phyloP scores from a whole-genome alignment of 2,797 vertebrate species.

The Tarsius wallacei region DNA sequence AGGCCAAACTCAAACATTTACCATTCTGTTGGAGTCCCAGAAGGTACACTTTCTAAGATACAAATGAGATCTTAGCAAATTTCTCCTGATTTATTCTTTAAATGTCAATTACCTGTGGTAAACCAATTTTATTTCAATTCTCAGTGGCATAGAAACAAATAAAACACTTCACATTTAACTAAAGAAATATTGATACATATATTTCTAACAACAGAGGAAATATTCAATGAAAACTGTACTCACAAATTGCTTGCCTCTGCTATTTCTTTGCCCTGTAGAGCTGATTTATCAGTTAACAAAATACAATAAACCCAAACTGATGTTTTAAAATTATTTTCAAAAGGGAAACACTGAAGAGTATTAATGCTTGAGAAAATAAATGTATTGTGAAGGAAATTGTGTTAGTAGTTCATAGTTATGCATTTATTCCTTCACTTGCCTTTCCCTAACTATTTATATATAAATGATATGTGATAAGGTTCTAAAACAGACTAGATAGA shows the following conservation, averaged over 20 bases:
- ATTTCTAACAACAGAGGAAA: conserved; percentile 80
- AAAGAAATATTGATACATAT: conserved; percentile 61
- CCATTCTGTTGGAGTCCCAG: neutral
- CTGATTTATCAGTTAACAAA: conserved; percentile 89
- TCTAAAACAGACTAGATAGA: neutral
- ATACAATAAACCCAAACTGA: conserved; percentile 87
- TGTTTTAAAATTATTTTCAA: conserved; percentile 88
- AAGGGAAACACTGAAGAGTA: conserved; percentile 87
- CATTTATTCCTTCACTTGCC: conserved; percentile 78
- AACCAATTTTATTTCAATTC: conserved; percentile 64
- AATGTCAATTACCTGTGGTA: conserved; percentile 43
- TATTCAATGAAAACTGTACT: conserved; percentile 81
- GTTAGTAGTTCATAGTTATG: conserved; percentile 74
- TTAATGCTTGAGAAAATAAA: conserved; percentile 88
- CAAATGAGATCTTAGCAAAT: conserved; percentile 61
- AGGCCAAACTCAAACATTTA: conserved; percentile 43
- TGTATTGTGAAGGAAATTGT: conserved; percentile 85
- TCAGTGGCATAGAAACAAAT: conserved; percentile 12
- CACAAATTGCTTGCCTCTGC: conserved; percentile 86
- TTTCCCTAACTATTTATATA: conserved; percentile 73
- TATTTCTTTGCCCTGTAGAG: conserved; percentile 84
- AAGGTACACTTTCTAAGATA: neutral
- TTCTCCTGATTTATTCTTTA: conserved; percentile 61
- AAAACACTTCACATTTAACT: conserved; percentile 30
- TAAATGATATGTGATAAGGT: conserved; percentile 50